Evolutionary conservation across 2,113 vertebrate genomes (phyloP), one percentile per base, ranked within the genome.

Genomic region (Laterallus jamaicensis): DNA sequence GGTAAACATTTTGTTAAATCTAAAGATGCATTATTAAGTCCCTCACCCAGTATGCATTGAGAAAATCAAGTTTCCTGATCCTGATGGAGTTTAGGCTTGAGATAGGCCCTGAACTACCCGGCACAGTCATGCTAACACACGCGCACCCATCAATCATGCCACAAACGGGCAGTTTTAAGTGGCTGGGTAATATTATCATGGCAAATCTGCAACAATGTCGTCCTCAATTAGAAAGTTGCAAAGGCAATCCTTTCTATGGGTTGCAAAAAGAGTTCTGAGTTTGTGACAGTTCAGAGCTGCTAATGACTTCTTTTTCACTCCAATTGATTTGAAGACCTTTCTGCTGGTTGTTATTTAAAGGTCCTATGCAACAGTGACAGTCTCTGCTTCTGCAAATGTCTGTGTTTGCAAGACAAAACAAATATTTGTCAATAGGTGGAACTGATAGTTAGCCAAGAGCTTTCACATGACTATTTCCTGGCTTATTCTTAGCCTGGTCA

Each of bases 81-180:
- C 28, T 86, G 26, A 5, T 32, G 18, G 52, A 70, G 15, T 2
- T 70, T 22, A 70, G 35, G 17, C 56, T 74, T 78, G 17, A 49
- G 39, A 74, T 4, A 90, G 9, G 6, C 8, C 28, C 39, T 56
- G 35, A 87, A 18, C 28, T 47, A 40, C 18, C 12, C 32, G 35
- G 5, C 25, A 17, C 47, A 35, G 39, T 7, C 42, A 87, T 79
- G 39, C 29, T 47, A 7, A 37, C 35, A 25, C 8, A 20, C 2
- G 5, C 29, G 4, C 0, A 0, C 6, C 4, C 3, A 29, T 67
- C 56, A 44, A 17, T 11, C 29, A 5, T 13, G 20, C 7, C 60
- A 70, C 14, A 70, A 58, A 50, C 12, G 35, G 40, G 74, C 55
- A 64, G 28, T 0, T 47, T 31, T 21, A 47, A 6, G 21, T 17